A percentile compares a stretch with the other conserved stretches of the same genome.
Conservation (phyloP, 92 coral and sea anemone species). For the Palythoa caribaeorum region DNA sequence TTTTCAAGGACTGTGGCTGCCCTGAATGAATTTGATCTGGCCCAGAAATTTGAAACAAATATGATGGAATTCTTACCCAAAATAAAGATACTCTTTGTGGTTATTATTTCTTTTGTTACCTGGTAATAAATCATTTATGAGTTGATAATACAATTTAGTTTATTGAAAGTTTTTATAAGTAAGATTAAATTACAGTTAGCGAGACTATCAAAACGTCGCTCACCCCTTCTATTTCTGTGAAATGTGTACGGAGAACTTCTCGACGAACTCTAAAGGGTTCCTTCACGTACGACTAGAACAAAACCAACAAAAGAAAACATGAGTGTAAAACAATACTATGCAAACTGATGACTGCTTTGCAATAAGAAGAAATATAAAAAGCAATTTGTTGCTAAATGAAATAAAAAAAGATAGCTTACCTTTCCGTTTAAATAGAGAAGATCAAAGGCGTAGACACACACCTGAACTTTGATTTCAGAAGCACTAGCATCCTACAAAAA, state of each 20-base stretch:
- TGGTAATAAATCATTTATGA: too few species aligned
- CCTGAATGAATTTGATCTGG: too few species aligned
- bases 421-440: constrained; percentile 92
- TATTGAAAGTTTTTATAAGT: neutral
- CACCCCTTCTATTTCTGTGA: constrained; percentile 95
- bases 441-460: constrained; percentile 97
- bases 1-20: too few species aligned
- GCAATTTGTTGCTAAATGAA: neutral
- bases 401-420: constrained; percentile 43
- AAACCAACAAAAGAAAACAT: neutral
- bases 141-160: neutral
- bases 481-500: constrained; percentile 90
- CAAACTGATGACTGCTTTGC: neutral
- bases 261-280: constrained; percentile 93
- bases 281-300: constrained; percentile 86
- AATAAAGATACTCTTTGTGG: too few species aligned
- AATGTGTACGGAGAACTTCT: constrained; percentile 80
- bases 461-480: constrained; percentile 97
- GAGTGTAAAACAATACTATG: neutral
- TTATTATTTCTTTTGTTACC: too few species aligned
- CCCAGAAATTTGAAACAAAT: too few species aligned
- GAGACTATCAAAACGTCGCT: neutral
- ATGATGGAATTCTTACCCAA: too few species aligned
- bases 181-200: neutral
- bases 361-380: neutral